Percentiles rank a stretch among this genome's conserved stretches.
phyloP scores from a whole-genome alignment of 2,797 vertebrate genomes.

The Dryobates pubescens region DNA sequence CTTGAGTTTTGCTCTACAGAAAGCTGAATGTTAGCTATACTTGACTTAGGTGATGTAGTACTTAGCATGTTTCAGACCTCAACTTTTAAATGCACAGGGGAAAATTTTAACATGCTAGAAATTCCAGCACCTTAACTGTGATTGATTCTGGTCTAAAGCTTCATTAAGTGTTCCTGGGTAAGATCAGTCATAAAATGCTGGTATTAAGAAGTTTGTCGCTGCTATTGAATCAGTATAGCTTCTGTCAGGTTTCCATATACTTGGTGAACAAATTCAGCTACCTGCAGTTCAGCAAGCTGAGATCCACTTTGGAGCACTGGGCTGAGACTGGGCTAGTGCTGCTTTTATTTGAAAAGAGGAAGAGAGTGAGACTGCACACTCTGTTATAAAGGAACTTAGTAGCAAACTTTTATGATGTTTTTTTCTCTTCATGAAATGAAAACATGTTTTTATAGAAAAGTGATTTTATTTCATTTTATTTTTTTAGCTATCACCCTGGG shows the following conservation, averaged over 20 bases:
- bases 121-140: not conserved
- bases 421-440: not conserved
- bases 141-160: not conserved
- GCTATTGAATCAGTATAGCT: not conserved
- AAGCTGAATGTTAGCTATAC: not conserved
- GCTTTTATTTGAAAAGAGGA: not conserved
- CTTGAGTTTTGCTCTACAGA: not conserved
- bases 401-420: not conserved
- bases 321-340: not conserved
- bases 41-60: not conserved
- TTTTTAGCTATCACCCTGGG: not conserved
- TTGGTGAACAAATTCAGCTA: not conserved
- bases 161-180: not conserved
- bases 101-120: not conserved
- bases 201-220: not conserved
- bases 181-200: not conserved
- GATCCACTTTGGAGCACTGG: not conserved
- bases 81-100: not conserved
- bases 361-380: not conserved
- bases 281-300: not conserved
- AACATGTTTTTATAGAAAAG: too few species aligned
- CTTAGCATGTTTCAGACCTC: not conserved
- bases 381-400: accelerated
- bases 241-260: accelerated
- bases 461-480: not conserved